Base-by-base conservation (phyloP, 2,113 vertebrate genomes). In the Sturnus vulgaris region DNA sequence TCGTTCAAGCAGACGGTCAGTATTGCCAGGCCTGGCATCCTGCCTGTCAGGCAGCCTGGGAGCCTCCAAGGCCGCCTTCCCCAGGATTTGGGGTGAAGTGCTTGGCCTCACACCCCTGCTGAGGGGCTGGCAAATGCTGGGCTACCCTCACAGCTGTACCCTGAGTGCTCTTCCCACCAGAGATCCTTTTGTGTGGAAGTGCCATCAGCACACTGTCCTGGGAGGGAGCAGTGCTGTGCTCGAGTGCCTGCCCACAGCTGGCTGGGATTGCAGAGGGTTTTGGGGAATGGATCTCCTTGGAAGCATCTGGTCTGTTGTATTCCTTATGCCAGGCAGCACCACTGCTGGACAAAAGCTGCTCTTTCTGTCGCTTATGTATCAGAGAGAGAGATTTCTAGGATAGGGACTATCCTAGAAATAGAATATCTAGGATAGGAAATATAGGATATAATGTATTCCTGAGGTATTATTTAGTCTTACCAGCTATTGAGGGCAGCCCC, bases 111-210 rank as follows among this genome's bases (percentile, higher is more conserved):
- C 22, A 5, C 6, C 39, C 1, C 0, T 37, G 75, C 73, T 30
- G 24, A 10, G 9, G 24, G 66, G 11, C 44, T 31, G 39, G n/a
- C 3, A 6, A 0, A 1, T 35, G 71, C 50, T 28, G 23, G 21
- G 49, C 57, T 6, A 0, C n/a, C 18, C 57, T n/a, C 53, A 1
- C 35, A 11, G 24, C 50, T 11, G 0, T 7, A 0, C 44, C 56
- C 57, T 4, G 6, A 66, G 14, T n/a, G 61, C 3, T 0, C 21
- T 39, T 56, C 50, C 77, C 78, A 25, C 25, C 50, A 2, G 11
- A 16, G 31, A 65, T 30, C 18, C 1, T 2, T 20, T 12, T 3
- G 2, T 7, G 4, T 63, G 77, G 49, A 17, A 33, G 16, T 61
- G 73, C 25, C 47, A 7, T 33, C 33, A 2, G 16, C 0, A 12